Conservation (phyloP, 2,113 vertebrate species). For the Microtus montanus region DNA sequence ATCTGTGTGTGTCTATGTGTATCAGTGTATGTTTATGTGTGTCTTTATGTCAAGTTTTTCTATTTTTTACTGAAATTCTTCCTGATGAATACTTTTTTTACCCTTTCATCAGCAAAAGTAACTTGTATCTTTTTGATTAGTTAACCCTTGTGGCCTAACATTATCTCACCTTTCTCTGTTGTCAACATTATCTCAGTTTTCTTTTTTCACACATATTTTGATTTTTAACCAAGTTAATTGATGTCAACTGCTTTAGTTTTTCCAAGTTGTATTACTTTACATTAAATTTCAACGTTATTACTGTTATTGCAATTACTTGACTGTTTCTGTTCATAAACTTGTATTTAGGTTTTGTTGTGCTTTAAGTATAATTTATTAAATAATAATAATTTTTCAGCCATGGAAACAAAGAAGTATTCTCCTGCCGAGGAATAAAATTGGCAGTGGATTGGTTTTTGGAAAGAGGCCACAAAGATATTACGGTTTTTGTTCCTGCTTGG, state of each 20-base stretch:
- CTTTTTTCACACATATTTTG: constrained; percentile 11
- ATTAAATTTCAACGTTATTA: not conserved
- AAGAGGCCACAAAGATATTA: constrained; percentile 95
- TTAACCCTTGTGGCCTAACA: not conserved
- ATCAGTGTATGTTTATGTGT: not conserved
- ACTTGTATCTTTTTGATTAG: not conserved
- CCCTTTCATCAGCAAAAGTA: not conserved
- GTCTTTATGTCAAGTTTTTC: not conserved
- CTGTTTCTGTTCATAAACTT: constrained; percentile 12
- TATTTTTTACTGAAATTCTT: constrained; percentile 35
- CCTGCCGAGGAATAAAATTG: constrained; percentile 97
- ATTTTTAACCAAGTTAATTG: constrained; percentile 32
- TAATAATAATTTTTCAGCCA: constrained; percentile 89
- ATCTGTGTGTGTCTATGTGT: not conserved
- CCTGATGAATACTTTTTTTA: not conserved
- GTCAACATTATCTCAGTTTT: not conserved
- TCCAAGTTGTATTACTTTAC: not conserved
- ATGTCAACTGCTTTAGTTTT: not conserved
- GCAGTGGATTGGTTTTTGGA: constrained; percentile 98
- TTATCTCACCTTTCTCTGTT: constrained; percentile 10
- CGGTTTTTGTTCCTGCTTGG: constrained; percentile 98
- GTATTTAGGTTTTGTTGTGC: constrained; percentile 25
- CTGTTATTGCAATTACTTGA: not conserved
- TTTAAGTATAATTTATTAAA: constrained; percentile 3
- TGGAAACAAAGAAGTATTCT: constrained; percentile 99